Conservation (phyloP, 1,140 invertebrate genomes). For the Matsumurasca onukii region DNA sequence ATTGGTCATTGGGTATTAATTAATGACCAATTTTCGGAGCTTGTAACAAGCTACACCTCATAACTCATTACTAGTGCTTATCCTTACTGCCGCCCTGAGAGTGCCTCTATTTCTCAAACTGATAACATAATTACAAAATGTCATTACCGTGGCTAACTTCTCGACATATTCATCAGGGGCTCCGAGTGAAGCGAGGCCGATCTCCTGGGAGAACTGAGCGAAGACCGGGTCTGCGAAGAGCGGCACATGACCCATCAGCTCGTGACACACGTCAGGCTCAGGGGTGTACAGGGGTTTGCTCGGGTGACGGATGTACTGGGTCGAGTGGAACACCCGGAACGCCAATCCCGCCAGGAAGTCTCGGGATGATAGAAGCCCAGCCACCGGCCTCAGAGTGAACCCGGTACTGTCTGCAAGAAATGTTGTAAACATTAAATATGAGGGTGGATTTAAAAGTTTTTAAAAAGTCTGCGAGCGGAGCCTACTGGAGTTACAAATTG, state of each 20-base stretch:
- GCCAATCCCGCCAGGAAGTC: slow-evolving; percentile 98
- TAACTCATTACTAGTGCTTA: too few relatives aligned
- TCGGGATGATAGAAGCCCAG: slow-evolving; percentile 93
- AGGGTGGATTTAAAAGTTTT: too few relatives aligned
- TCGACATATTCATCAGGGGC: slow-evolving; percentile 97
- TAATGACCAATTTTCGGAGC: too few relatives aligned
- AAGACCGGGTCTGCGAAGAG: slow-evolving; percentile 96
- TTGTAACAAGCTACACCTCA: too few relatives aligned
- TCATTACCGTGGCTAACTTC: slow-evolving; percentile 94
- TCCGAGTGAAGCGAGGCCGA: slow-evolving; percentile 92
- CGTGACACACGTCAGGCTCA: slow-evolving; percentile 94
- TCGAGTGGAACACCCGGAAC: slow-evolving; percentile 98
- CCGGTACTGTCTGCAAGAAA: slow-evolving; percentile 89
- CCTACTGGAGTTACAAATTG: too few relatives aligned
- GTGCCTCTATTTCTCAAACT: too few relatives aligned
- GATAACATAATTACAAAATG: too few relatives aligned
- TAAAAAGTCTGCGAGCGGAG: too few relatives aligned
- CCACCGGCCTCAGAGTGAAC: slow-evolving; percentile 94
- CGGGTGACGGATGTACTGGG: slow-evolving; percentile 96
- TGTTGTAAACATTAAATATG: too few relatives aligned
- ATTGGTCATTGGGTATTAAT: too few relatives aligned
- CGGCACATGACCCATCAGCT: slow-evolving; percentile 94
- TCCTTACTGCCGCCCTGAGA: too few relatives aligned
- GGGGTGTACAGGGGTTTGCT: slow-evolving; percentile 96
- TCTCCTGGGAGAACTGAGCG: slow-evolving; percentile 98